phyloP scores from a whole-genome alignment of 2,888 invertebrate genomes.

The Drosophila monieri region DNA sequence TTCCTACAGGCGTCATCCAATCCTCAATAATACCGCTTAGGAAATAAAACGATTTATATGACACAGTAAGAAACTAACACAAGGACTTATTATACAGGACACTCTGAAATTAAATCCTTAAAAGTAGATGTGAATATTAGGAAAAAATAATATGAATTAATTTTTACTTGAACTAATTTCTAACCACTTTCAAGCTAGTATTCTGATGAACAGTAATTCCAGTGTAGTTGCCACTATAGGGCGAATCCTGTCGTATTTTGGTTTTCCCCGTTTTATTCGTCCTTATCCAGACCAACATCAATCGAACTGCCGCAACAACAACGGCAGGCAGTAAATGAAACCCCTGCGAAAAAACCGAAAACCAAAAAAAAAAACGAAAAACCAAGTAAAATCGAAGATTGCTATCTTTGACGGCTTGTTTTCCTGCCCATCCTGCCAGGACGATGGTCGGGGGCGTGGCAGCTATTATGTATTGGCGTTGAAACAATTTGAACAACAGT shows the following conservation, averaged over 20 bases:
- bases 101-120: not conserved
- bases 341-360: constrained; percentile 44
- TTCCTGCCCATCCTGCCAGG: constrained; percentile 55
- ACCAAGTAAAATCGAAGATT: constrained; percentile 81
- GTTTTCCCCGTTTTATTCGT: constrained; percentile 28
- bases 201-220: too few relatives aligned
- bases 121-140: too few relatives aligned
- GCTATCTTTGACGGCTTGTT: constrained; percentile 81
- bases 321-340: constrained; percentile 67
- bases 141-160: too few relatives aligned
- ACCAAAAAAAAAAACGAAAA: constrained; percentile 38
- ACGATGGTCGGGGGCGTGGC: constrained; percentile 56
- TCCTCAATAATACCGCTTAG: constrained; percentile 69
- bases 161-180: too few relatives aligned
- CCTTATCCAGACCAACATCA: constrained; percentile 75
- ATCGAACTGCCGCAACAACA: constrained; percentile 57
- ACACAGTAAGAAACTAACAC: constrained; percentile 60
- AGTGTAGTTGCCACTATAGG: constrained; percentile 30
- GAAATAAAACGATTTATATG: constrained; percentile 81
- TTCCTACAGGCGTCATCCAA: constrained; percentile 74
- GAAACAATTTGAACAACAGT: constrained; percentile 80
- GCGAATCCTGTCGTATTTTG: constrained; percentile 46
- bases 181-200: too few relatives aligned
- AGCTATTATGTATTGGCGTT: constrained; percentile 82
- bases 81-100: not conserved